Percentiles rank a stretch among this genome's conserved stretches.
These are phyloP conservation scores for Hipparchia sbordonii DNA, from an alignment of 2,888 invertebrate genomes.

Conservation along the genomic window DNA sequence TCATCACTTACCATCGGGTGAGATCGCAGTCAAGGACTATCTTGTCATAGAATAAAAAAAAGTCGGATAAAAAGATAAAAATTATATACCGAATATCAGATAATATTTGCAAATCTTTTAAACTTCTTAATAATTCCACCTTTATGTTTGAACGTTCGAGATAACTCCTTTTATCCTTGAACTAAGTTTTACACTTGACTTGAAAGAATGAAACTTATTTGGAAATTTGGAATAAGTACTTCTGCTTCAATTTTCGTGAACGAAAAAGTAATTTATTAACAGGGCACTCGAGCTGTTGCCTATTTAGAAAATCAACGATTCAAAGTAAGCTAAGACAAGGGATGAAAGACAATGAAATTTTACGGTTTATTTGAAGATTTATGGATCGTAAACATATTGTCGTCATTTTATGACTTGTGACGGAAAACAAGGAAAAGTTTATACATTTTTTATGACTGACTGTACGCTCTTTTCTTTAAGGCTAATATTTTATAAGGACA, in stretches of 20 bases:
- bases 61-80: too few relatives aligned
- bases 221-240: not conserved
- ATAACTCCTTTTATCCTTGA: slow-evolving; percentile 1
- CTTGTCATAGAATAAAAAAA: too few relatives aligned
- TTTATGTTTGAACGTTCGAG: not conserved
- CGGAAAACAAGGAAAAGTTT: slow-evolving; percentile 54
- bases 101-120: not conserved
- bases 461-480: slow-evolving; percentile 38
- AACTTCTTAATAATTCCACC: not conserved
- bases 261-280: slow-evolving; percentile 13
- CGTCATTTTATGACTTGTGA: slow-evolving; percentile 61
- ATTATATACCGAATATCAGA: too few relatives aligned
- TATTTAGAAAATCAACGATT: slow-evolving; percentile 32
- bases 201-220: slow-evolving; percentile 5
- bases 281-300: slow-evolving; percentile 12
- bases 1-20: too few relatives aligned
- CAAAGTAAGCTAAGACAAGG: slow-evolving; percentile 40
- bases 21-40: too few relatives aligned
- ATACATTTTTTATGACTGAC: slow-evolving; percentile 48
- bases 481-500: slow-evolving; percentile 44
- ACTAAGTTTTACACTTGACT: slow-evolving; percentile 1
- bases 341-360: slow-evolving; percentile 60
- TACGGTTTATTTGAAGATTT: slow-evolving; percentile 69
- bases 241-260: slow-evolving; percentile 11
- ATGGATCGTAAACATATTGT: slow-evolving; percentile 67